A percentile compares a stretch with the other conserved stretches of the same genome.
Conservation (phyloP, 2,888 invertebrate genomes). For the Drosophila crucigera region DNA sequence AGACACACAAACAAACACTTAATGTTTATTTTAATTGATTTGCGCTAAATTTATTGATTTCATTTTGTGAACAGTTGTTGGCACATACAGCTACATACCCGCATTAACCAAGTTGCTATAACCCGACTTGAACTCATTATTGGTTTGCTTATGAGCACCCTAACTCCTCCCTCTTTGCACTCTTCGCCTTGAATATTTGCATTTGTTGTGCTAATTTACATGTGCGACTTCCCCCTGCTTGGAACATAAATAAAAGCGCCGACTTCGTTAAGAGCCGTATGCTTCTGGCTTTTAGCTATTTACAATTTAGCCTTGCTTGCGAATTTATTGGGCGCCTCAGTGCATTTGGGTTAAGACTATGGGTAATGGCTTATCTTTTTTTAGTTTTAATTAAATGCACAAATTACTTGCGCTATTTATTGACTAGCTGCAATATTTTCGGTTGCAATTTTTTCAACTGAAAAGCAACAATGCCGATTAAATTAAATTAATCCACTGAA, state of each 20-base stretch:
- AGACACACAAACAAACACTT: constrained; percentile 19
- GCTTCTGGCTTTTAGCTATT: constrained; percentile 20
- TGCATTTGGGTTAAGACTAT: constrained; percentile 49
- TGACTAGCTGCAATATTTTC: constrained; percentile 40
- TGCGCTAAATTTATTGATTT: constrained; percentile 80
- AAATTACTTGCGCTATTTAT: constrained; percentile 71
- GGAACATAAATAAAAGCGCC: constrained; percentile 61
- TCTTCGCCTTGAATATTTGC: constrained; percentile 36
- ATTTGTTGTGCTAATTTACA: constrained; percentile 71
- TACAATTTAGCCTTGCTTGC: constrained; percentile 33
- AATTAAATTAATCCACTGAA: constrained; percentile 24
- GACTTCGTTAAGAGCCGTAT: constrained; percentile 16
- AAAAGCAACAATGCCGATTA: constrained; percentile 1
- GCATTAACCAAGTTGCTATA: constrained; percentile 39
- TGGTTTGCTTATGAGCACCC: constrained; percentile 42
- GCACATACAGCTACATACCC: constrained; percentile 48
- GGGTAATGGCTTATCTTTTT: constrained; percentile 50
- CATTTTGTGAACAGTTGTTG: constrained; percentile 79
- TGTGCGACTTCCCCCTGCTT: constrained; percentile 59
- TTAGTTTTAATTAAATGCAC: constrained; percentile 59
- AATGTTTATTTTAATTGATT: constrained; percentile 75
- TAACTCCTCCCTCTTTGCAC: not conserved
- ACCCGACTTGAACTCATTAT: constrained; percentile 48
- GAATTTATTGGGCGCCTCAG: constrained; percentile 62
- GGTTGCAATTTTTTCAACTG: constrained; percentile 4